A percentile compares a stretch with the other conserved stretches of the same genome.
These are phyloP conservation scores for Seira sanloemensis DNA, from an alignment of 2,888 invertebrate species.

Conservation along the genomic window DNA sequence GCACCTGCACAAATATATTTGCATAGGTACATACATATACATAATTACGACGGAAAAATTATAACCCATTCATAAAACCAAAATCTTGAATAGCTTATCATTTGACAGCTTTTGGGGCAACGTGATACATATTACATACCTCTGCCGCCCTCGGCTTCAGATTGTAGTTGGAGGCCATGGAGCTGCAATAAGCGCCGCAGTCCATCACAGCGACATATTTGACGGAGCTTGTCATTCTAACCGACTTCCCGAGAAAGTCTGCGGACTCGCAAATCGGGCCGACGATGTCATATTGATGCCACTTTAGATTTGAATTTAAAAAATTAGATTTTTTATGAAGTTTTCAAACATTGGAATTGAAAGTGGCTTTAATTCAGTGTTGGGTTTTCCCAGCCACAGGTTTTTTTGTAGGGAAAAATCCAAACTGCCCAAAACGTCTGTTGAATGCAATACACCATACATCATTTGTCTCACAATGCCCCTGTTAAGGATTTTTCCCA, in stretches of 20 bases:
- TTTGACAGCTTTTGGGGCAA: background rate
- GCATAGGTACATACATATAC: no score
- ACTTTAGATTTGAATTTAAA: no score
- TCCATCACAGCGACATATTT: conserved; percentile 74
- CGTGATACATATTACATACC: conserved; percentile 65
- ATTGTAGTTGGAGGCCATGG: conserved; percentile 76
- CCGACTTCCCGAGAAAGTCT: conserved; percentile 76
- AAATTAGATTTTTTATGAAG: no score
- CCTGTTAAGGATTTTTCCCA: no score
- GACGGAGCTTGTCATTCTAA: conserved; percentile 74
- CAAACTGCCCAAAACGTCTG: no score
- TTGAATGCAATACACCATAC: no score
- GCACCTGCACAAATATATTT: conserved; percentile 56
- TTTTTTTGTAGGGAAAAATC: no score
- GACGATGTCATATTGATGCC: conserved; percentile 75
- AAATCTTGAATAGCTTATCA: background rate
- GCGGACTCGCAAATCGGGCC: conserved; percentile 77
- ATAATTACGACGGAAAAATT: conserved; percentile 6
- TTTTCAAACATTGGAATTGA: no score
- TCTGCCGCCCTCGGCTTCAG: conserved; percentile 75
- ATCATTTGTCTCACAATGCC: no score
- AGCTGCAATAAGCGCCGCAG: conserved; percentile 74
- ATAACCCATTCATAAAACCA: no score
- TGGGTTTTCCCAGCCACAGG: no score
- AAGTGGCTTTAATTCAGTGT: no score